Evolutionary conservation across 2,888 invertebrate genomes (phyloP), one percentile per base, ranked within the genome.

Genomic region (Meghimatium bilineatum): DNA sequence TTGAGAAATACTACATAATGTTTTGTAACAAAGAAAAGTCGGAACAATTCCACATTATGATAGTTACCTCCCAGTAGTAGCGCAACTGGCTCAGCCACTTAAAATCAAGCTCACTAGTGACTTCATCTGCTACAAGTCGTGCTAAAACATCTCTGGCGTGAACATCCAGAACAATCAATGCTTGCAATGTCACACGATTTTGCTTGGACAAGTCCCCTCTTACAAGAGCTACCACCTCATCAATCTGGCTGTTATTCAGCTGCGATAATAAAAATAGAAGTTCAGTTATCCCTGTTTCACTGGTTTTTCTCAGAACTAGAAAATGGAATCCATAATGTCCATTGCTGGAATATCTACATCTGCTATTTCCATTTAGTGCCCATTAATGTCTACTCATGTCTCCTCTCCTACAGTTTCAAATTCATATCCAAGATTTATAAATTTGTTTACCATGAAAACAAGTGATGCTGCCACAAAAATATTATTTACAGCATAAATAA

Each of bases 211-310:
- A 90, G 77, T 93, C 92, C 17, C 94, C 94, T 86, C 94, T 95
- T 0, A 98, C 97, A 85, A 97, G 94, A 89, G 96, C 96, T 0
- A 98, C 97, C 89, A 97, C 96, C 90, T 96, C 96, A 38, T 95
- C 95, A 86, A 98, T 96, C 93, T 98, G 97, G 36, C 92, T 91
- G 88, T 96, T 96, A 91, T 96, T 96, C 86, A 95, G 95, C 34
- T 95, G 94, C 6, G 67, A 44, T 12, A 38, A 44, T 8, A 17
- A 29, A 74, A 49, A 74, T 32, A 32, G 29, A 12, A 32, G 17
- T 14, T 2, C 3, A 63, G n/a, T 6, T 63, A 63, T n/a, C n/a
- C n/a, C 2, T n/a, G 14, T 63, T 17, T 23, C 23, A 23, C 23
- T 56, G n/a, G n/a, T n/a, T n/a, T n/a, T n/a, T n/a, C n/a, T n/a